A percentile compares a stretch with the other conserved stretches of the same genome.
Conservation (phyloP, 2,888 invertebrate species). For the Rotaria socialis region DNA sequence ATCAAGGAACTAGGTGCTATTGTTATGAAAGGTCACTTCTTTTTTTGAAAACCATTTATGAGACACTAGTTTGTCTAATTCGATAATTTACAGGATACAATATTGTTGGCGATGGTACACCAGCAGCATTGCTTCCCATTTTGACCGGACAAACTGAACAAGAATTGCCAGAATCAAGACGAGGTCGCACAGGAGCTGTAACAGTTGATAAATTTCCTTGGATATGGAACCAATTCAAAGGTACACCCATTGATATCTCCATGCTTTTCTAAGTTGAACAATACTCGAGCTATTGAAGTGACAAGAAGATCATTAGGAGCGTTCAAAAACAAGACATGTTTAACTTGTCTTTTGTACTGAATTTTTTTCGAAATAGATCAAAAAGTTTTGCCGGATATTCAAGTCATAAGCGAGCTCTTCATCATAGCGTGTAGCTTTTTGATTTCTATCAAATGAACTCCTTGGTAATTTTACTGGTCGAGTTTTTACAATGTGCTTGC, state of each 20-base stretch:
- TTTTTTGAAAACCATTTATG: not conserved
- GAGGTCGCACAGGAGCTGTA: constrained; percentile 66
- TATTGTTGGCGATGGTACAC: constrained; percentile 61
- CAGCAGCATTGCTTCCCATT: constrained; percentile 74
- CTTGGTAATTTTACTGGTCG: too few species aligned
- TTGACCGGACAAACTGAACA: constrained; percentile 73
- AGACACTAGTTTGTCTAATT: not conserved
- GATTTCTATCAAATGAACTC: too few species aligned
- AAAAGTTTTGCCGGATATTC: too few species aligned
- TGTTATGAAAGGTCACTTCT: constrained; percentile 48
- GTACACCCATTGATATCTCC: not conserved
- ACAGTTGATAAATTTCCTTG: constrained; percentile 76
- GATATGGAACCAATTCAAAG: constrained; percentile 47
- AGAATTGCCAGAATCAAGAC: constrained; percentile 78
- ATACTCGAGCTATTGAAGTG: too few species aligned
- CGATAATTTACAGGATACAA: constrained; percentile 50
- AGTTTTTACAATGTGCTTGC: too few species aligned
- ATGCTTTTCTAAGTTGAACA: too few species aligned
- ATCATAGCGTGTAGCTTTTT: too few species aligned
- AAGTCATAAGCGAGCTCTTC: too few species aligned
- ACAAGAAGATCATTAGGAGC: too few species aligned
- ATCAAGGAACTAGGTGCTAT: constrained; percentile 50
- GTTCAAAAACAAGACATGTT: too few species aligned
- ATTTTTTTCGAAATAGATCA: too few species aligned
- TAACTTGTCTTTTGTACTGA: too few species aligned